phyloP scores from a whole-genome alignment of 2,113 vertebrate genomes.

The Oxyura jamaicensis region DNA sequence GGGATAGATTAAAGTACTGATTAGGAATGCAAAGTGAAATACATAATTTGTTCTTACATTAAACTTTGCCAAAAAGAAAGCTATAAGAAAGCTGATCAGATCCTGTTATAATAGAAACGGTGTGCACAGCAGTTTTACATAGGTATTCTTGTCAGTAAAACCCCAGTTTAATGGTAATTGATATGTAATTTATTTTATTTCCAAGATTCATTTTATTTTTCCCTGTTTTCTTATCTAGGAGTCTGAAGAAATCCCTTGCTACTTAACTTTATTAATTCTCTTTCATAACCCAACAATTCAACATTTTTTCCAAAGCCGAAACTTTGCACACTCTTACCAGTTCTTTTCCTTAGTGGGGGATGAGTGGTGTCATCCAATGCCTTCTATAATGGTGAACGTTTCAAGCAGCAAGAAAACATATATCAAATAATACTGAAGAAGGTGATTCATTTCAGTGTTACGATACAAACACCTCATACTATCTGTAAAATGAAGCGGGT shows the following conservation, averaged over 20 bases:
- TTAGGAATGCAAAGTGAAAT: background rate
- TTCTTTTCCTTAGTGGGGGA: background rate
- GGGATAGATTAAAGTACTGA: background rate
- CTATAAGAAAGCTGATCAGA: background rate
- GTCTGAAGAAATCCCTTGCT: background rate
- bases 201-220: background rate
- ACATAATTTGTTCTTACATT: background rate
- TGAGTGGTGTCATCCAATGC: background rate
- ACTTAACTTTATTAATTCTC: background rate
- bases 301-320: background rate
- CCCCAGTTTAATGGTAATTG: background rate
- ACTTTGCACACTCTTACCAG: background rate
- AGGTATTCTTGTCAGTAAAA: fast-evolving
- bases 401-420: background rate
- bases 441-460: background rate
- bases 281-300: background rate
- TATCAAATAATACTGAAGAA: background rate
- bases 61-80: fast-evolving
- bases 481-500: background rate
- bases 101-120: background rate
- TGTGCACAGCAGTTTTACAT: background rate
- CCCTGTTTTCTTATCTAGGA: background rate
- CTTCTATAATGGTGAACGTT: background rate
- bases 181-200: background rate
- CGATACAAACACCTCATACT: background rate